Evolutionary conservation across 35 echinoderm and acorn worm genomes (phyloP), one percentile per base, ranked within the genome.

Genomic region (Hemicentrotus pulcherrimus): DNA sequence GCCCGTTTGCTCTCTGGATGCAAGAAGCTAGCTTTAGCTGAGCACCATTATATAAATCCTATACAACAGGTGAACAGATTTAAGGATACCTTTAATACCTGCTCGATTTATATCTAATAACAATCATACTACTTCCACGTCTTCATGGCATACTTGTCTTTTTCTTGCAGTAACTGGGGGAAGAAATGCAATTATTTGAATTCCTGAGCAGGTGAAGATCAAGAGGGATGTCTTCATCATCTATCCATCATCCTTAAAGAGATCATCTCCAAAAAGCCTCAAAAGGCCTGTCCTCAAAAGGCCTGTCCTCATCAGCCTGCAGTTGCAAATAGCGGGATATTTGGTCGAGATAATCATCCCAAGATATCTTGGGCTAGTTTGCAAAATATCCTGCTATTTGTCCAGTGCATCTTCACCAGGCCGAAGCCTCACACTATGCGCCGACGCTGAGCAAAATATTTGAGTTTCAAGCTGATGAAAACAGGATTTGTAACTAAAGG

Each of bases 41-140:
- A 78, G 65, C 65, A n/a, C 65, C 65, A 78, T 78, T 78, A 78
- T n/a, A 78, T 78, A 78, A 78, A 78, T 78, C 18, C 65, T n/a
- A n/a, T n/a, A 78, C 15, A 22, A 78, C 65, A 78, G 65, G 65
- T 78, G 65, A 78, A 78, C 19, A 78, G 65, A 78, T 78, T 78
- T 78, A 78, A 22, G 28, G 65, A 78, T 78, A 78, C 22, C 28
- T 22, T 22, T 78, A 78, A 78, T 78, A 78, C 65, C 28, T 28
- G 65, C 19, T 78, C 28, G 24, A 78, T 78, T 78, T 78, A 78
- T 78, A 78, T 28, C 22, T 78, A 78, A 78, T 78, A 78, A 78
- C 65, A 78, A 78, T 78, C 65, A 6, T 78, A n/a, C 6, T 28
- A 12, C 50, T 55, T 55, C 50, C 50, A 2, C 10, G 50, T 11